Conservation (phyloP, 2,113 vertebrate species). For the Tretioscincus oriximinensis region DNA sequence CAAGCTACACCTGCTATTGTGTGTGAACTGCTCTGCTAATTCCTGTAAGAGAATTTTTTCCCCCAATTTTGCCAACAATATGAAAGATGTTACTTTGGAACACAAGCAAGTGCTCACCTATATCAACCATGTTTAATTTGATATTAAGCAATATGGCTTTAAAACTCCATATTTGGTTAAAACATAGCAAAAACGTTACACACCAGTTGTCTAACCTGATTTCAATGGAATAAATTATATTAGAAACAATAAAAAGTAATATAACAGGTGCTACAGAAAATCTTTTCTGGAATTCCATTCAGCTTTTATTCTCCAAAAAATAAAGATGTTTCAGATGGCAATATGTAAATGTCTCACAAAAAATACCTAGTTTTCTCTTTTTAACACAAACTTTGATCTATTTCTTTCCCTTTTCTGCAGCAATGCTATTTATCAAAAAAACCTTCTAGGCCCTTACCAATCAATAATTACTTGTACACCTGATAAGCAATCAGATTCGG, state of each 20-base stretch:
- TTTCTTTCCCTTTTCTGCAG: background rate
- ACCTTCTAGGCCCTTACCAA: background rate
- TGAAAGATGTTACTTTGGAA: constrained; percentile 36
- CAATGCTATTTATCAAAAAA: background rate
- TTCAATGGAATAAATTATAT: constrained; percentile 39
- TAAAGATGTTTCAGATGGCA: background rate
- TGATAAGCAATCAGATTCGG: background rate
- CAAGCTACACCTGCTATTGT: constrained; percentile 31
- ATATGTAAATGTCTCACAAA: background rate
- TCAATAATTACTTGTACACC: background rate
- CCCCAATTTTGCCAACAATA: background rate
- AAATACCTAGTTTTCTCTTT: background rate
- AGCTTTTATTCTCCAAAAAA: background rate
- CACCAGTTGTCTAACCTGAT: constrained; percentile 11
- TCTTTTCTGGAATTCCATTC: background rate
- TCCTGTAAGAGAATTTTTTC: constrained; percentile 15
- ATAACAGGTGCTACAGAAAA: constrained; percentile 45
- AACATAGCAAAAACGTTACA: constrained; percentile 51
- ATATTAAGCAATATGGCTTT: constrained; percentile 49
- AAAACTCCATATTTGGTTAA: constrained; percentile 50
- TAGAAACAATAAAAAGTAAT: constrained; percentile 53
- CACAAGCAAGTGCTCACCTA: constrained; percentile 34
- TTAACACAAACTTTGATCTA: background rate
- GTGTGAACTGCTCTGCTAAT: background rate
- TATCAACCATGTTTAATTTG: constrained; percentile 27